Base-by-base conservation (phyloP, 2,888 invertebrate genomes). In the Parnassius apollo region DNA sequence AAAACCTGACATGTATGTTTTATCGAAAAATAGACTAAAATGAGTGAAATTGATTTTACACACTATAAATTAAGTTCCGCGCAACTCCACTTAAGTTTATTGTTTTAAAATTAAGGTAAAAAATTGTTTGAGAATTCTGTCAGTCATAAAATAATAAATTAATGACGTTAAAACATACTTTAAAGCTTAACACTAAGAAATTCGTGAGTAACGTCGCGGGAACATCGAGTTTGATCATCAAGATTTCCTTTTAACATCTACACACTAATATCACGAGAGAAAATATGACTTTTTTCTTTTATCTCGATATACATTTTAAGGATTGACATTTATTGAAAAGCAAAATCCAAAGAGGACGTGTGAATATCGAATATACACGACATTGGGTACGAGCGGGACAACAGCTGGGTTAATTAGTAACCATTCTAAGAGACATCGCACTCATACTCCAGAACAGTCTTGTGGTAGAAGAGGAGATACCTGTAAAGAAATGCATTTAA, bases 401-500 rank as follows among this genome's bases (percentile, higher is more conserved):
- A 18, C 9, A 11, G 25, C 25, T 1, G 46, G 11, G 42, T n/a
- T 35, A 9, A 9, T 11, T 25, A 13, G 22, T 44, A 65, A 61
- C 49, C 52, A n/a, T 42, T 61, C 76, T 75, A 77, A 13, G 72
- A 66, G 45, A 72, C 78, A 54, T 86, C 87, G 69, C 85, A 85
- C 69, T 95, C 95, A 76, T 98, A 98, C 81, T 97, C 97, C 88
- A 98, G 89, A 68, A 98, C 96, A 87, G 97, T 97, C 91, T 98
- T 98, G 92, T 98, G 98, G 90, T 99, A 99, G 93, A 98, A 99
- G 68, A 99, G 94, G 66, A 98, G 93, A 88, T 98, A 98, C 75
- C 97, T 97, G 93, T 69, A 93, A 94, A 62, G 64, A 59, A 60
- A 60, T 35, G 7, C 7, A 7, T 35, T 35, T 35, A 35, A 35